These are phyloP conservation scores for Chondrilla cf. caribensis DNA, from an alignment of 37 sponge, comb jelly and placozoan genomes.

Conservation along the genomic window DNA sequence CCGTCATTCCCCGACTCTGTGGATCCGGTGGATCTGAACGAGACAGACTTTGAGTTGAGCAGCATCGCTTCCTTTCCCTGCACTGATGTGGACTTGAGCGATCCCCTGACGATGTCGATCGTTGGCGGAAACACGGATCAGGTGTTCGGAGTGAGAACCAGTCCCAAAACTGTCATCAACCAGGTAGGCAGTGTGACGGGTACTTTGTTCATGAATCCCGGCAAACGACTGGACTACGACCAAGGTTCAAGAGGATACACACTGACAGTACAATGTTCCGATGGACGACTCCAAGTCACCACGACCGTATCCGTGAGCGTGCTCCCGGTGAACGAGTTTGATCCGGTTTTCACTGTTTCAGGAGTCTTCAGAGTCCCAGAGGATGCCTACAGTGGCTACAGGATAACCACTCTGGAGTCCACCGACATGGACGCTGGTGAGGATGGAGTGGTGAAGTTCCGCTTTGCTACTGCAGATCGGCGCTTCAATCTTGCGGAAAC, in stretches of 20 bases:
- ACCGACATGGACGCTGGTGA: constrained; percentile 49
- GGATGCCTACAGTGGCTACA: constrained; percentile 19
- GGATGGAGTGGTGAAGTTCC: constrained; percentile 56
- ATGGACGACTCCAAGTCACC: background rate
- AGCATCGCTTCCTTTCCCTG: background rate
- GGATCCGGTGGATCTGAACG: background rate
- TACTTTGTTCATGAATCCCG: background rate
- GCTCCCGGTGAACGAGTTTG: constrained; percentile 26
- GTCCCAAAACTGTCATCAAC: constrained; percentile 24
- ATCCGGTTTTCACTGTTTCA: constrained; percentile 5
- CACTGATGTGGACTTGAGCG: constrained; percentile 36
- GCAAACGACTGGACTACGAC: constrained; percentile 32
- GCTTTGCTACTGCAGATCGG: background rate
- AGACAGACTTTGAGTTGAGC: background rate
- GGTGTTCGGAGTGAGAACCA: constrained; percentile 31
- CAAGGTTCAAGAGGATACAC: constrained; percentile 20
- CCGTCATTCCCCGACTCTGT: background rate
- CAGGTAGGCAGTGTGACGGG: constrained; percentile 28
- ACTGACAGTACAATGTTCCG: constrained; percentile 31
- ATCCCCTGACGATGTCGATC: constrained; percentile 31
- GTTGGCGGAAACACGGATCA: constrained; percentile 18
- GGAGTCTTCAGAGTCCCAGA: background rate
- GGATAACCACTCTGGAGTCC: background rate
- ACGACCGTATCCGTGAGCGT: constrained; percentile 15
- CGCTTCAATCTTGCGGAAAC: background rate